Conservation (phyloP, 1,140 invertebrate genomes). For the Brachionus paranguensis region DNA sequence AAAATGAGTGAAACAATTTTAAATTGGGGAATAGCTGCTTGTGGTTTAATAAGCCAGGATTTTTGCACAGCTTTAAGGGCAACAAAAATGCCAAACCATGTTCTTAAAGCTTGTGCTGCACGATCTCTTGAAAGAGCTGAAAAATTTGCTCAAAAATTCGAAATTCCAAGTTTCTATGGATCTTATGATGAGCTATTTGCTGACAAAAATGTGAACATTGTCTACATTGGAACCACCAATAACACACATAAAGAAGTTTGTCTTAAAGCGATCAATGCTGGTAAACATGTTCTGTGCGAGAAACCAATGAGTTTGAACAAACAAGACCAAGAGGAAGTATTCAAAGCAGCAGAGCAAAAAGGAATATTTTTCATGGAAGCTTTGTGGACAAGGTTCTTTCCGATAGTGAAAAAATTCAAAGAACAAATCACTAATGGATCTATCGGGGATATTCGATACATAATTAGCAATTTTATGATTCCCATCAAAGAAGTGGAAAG, state of each 20-base stretch:
- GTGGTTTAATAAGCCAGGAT: conserved; percentile 71
- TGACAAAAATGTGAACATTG: conserved; percentile 71
- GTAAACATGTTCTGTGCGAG: conserved; percentile 76
- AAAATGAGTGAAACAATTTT: conserved; percentile 26
- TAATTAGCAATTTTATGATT: conserved; percentile 66
- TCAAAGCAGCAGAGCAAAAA: conserved; percentile 52
- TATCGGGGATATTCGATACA: conserved; percentile 65
- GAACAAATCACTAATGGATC: conserved; percentile 60
- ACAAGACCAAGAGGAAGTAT: conserved; percentile 52
- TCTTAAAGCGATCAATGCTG: conserved; percentile 66
- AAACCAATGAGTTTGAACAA: conserved; percentile 72
- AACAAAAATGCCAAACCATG: conserved; percentile 59
- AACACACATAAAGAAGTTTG: conserved; percentile 64
- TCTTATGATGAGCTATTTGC: conserved; percentile 70
- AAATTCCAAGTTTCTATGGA: conserved; percentile 66
- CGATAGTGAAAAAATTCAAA: conserved; percentile 53
- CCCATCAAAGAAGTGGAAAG: conserved; percentile 60
- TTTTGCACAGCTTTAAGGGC: conserved; percentile 62
- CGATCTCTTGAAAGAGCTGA: conserved; percentile 65
- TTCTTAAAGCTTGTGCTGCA: conserved; percentile 67
- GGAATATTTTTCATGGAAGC: conserved; percentile 73
- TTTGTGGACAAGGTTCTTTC: conserved; percentile 75
- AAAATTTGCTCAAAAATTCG: conserved; percentile 67
- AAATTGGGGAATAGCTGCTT: conserved; percentile 67
- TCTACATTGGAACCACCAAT: conserved; percentile 70